Percentiles rank a stretch among this genome's conserved stretches.
These are phyloP conservation scores for Dendrolimus punctatus DNA, from an alignment of 1,140 invertebrate genomes.

Conservation along the genomic window DNA sequence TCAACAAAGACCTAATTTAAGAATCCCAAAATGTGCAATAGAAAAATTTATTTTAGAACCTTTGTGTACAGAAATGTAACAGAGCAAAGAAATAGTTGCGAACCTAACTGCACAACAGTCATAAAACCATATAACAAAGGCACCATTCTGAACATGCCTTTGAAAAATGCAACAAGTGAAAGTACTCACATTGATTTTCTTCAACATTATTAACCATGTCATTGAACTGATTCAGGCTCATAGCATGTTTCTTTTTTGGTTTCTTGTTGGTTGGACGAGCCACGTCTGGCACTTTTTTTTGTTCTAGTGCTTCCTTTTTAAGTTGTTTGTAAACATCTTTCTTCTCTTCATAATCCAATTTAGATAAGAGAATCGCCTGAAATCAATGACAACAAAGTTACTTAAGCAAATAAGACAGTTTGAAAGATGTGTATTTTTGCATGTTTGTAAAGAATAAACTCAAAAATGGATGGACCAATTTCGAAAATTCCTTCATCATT, in stretches of 20 bases:
- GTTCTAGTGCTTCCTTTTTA: slow-evolving; percentile 59
- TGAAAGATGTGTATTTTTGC: background rate
- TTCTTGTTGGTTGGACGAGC: slow-evolving; percentile 62
- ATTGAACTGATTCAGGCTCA: slow-evolving; percentile 80
- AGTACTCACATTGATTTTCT: slow-evolving; percentile 41
- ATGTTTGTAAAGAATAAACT: background rate
- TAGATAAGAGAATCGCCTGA: slow-evolving; percentile 77
- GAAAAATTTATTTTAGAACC: too few species aligned
- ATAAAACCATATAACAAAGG: too few species aligned
- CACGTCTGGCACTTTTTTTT: slow-evolving; percentile 50
- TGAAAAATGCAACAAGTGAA: background rate
- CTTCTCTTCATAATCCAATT: slow-evolving; percentile 79
- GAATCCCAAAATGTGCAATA: too few species aligned
- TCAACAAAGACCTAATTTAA: too few species aligned
- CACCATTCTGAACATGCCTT: too few species aligned
- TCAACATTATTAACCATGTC: slow-evolving; percentile 50
- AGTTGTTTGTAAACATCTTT: slow-evolving; percentile 71
- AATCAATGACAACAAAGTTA: slow-evolving; percentile 12
- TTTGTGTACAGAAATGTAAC: too few species aligned
- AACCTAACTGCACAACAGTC: too few species aligned
- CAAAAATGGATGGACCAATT: too few species aligned
- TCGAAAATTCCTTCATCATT: too few species aligned
- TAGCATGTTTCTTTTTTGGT: slow-evolving; percentile 77
- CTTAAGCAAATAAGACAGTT: background rate
- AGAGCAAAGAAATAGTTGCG: too few species aligned